phyloP scores from a whole-genome alignment of 2,797 vertebrate genomes.

The Myripristis murdjan region DNA sequence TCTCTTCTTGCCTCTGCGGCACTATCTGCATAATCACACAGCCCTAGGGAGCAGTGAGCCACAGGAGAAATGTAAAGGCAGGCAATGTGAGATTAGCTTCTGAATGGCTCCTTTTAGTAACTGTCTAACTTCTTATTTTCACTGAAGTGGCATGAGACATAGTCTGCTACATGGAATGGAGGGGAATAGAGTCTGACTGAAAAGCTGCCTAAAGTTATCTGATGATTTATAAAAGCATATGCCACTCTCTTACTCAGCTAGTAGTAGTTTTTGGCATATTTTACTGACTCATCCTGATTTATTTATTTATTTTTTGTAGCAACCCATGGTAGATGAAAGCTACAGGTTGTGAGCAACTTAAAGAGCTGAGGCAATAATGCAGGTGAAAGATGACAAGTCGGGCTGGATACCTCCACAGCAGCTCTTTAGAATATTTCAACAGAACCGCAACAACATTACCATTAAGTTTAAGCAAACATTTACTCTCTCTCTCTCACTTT shows the following conservation, averaged over 20 bases:
- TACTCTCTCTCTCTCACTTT: slow-evolving; percentile 30
- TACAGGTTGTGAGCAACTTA: not conserved
- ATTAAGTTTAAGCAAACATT: slow-evolving; percentile 77
- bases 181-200: not conserved
- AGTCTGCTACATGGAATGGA: no score
- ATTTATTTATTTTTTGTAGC: not conserved
- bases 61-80: not conserved
- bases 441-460: slow-evolving; percentile 56
- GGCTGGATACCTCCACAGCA: slow-evolving; percentile 27
- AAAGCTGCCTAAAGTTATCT: not conserved
- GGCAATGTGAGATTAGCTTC: not conserved
- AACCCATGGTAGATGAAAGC: not conserved
- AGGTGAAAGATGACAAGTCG: slow-evolving; percentile 13
- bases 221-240: not conserved
- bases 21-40: slow-evolving; percentile 17
- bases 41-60: slow-evolving; percentile 14
- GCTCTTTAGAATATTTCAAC: slow-evolving; percentile 63
- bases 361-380: not conserved
- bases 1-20: not conserved
- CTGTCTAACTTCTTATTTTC: not conserved
- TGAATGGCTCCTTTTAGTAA: not conserved
- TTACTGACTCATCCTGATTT: not conserved
- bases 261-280: no score
- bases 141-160: no score
- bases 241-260: not conserved